Percentiles rank a stretch among this genome's conserved stretches.
Conservation (phyloP, 2,797 vertebrate genomes). For the Lindbergichthys nudifrons region DNA sequence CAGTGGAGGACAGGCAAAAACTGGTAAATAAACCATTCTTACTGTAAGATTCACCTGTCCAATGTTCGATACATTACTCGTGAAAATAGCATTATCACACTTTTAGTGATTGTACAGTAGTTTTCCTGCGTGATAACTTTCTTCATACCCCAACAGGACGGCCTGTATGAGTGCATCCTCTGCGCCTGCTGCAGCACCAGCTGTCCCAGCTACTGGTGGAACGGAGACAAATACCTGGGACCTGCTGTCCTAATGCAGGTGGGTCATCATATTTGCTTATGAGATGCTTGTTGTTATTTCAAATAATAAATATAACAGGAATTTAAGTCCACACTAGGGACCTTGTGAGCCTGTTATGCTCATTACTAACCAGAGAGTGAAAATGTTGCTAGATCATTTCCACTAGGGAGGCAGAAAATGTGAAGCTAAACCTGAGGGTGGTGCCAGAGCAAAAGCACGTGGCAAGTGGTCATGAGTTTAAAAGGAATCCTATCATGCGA, state of each 20-base stretch:
- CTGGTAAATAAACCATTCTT: conserved; percentile 81
- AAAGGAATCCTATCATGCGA: no score
- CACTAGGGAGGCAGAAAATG: not conserved
- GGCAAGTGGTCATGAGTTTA: no score
- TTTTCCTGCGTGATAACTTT: not conserved
- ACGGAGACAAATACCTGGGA: conserved; percentile 93
- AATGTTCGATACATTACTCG: no score
- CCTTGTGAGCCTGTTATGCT: not conserved
- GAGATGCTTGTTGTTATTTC: not conserved
- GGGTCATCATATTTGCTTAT: not conserved
- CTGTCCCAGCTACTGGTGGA: conserved; percentile 99
- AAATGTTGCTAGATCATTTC: not conserved
- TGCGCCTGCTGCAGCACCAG: conserved; percentile 98
- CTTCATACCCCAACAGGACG: conserved; percentile 83
- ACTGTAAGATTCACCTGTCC: not conserved
- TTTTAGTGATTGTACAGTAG: no score
- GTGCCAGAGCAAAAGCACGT: not conserved
- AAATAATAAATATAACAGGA: not conserved
- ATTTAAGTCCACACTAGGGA: not conserved
- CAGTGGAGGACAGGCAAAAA: conserved; percentile 92
- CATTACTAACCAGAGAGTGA: not conserved
- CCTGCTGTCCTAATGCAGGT: conserved; percentile 96
- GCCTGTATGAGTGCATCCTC: conserved; percentile 95
- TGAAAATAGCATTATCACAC: not conserved
- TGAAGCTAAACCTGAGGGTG: not conserved